Conservation (phyloP, 2,888 invertebrate species). For the Plusia festucae region DNA sequence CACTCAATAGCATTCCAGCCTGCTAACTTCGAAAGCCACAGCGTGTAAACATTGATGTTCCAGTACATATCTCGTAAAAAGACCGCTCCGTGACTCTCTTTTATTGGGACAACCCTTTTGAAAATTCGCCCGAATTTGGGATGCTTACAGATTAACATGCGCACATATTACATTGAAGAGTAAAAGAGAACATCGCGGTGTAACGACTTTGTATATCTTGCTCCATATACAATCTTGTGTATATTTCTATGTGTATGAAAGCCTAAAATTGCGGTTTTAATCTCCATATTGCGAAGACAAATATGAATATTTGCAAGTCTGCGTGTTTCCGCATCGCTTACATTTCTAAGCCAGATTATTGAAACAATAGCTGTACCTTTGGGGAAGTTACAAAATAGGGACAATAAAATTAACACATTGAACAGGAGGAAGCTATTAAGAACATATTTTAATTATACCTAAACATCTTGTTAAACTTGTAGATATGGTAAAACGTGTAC, state of each 20-base stretch:
- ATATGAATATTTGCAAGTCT: not conserved
- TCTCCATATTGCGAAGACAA: not conserved
- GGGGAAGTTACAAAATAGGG: not conserved
- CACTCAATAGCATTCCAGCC: conserved; percentile 20
- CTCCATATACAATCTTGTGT: not conserved
- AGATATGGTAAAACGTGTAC: not conserved
- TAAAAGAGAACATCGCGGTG: not conserved
- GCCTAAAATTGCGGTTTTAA: conserved; percentile 6
- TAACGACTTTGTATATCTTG: not conserved
- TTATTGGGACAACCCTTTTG: conserved; percentile 33
- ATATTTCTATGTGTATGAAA: not conserved
- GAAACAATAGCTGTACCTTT: not conserved
- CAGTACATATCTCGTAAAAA: conserved; percentile 23
- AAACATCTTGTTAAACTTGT: not conserved
- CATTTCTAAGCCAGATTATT: conserved; percentile 1
- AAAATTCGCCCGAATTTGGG: conserved; percentile 1
- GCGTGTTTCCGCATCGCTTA: not conserved
- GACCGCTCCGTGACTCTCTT: conserved; percentile 29
- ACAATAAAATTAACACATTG: not conserved
- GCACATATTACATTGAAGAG: conserved; percentile 7
- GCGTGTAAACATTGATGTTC: conserved; percentile 37
- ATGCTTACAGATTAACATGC: conserved; percentile 25
- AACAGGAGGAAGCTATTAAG: not conserved
- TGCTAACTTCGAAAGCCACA: conserved; percentile 28
- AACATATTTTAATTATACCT: not conserved